Evolutionary conservation across 2,113 vertebrate genomes (phyloP).

Genomic region (Acrocephalus kingi): DNA sequence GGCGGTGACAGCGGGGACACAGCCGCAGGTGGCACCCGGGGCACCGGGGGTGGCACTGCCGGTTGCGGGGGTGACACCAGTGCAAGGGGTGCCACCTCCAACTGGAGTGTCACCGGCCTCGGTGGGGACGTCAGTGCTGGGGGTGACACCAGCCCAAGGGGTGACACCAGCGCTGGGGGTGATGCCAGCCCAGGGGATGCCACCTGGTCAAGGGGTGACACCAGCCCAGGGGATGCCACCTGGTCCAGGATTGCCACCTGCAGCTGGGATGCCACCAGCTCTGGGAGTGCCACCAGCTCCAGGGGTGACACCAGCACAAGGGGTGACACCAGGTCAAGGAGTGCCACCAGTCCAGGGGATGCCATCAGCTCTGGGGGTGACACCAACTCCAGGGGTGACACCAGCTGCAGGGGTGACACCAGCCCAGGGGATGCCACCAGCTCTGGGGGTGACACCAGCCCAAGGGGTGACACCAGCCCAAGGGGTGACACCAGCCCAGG

Average conservation of each 20-base stretch:
- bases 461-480: neutral
- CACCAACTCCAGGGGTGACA: neutral
- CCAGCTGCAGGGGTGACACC: neutral
- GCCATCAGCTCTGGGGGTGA: neutral
- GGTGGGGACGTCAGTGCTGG: neutral
- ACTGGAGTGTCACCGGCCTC: neutral
- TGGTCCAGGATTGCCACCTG: neutral
- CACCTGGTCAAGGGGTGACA: no score
- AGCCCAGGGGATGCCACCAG: accelerated
- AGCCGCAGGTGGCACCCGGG: neutral
- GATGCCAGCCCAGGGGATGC: neutral
- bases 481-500: accelerated
- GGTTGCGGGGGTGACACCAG: neutral
- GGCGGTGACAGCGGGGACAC: neutral
- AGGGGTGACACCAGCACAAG: neutral
- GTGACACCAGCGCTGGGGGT: no score
- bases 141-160: neutral
- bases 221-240: neutral
- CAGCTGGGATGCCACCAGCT: neutral
- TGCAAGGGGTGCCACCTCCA: neutral
- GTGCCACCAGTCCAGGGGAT: no score
- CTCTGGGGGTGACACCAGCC: accelerated
- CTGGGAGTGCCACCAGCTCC: no score
- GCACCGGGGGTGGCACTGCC: neutral
- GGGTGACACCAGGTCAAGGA: no score